Evolutionary conservation across 2,888 invertebrate species (phyloP), one percentile per base, ranked within the genome.

Genomic region (Protula sp.): DNA sequence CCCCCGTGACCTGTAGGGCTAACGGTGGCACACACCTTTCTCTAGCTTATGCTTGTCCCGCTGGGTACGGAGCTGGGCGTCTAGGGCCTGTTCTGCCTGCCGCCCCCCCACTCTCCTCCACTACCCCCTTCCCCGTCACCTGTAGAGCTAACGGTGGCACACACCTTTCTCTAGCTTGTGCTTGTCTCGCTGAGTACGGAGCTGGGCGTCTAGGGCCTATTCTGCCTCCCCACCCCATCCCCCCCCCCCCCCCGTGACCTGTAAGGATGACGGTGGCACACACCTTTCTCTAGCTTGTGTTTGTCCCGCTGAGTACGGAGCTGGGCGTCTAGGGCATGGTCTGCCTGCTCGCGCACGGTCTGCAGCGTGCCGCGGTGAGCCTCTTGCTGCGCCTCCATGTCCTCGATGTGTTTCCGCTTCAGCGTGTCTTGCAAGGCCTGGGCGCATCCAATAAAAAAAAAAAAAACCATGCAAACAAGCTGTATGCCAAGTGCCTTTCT

Each of bases 301-400:
- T 69, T 58, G 22, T 63, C 61, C 30, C 62, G 65, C 31, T 71
- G 71, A 47, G 62, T 62, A 48, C 69, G 64, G n/a, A 76, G 64
- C n/a, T 74, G 71, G 9, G 57, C 48, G 14, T 60, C 57, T 24
- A 60, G 62, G 4, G 30, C n/a, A 38, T 64, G 66, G 53, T 72
- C 70, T 19, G 70, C 69, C 61, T 73, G 69, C 3, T 71, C 62
- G 47, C 66, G 65, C 9, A 72, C 55, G 26, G 65, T 65, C 0
- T 74, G 72, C 28, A 79, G 24, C 5, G 73, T 69, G 1, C 70
- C 69, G 53, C 69, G 70, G 65, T 80, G 78, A 3, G 78, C 79
- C 9, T 72, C 60, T 65, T 74, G 65, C 59, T 73, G 75, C 0
- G 68, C 70, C 61, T 74, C 67, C 67, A 79, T 69, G 55, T 78